Evolutionary conservation across 1,140 invertebrate species (phyloP).

Genomic region (Belonocnema kinseyi): DNA sequence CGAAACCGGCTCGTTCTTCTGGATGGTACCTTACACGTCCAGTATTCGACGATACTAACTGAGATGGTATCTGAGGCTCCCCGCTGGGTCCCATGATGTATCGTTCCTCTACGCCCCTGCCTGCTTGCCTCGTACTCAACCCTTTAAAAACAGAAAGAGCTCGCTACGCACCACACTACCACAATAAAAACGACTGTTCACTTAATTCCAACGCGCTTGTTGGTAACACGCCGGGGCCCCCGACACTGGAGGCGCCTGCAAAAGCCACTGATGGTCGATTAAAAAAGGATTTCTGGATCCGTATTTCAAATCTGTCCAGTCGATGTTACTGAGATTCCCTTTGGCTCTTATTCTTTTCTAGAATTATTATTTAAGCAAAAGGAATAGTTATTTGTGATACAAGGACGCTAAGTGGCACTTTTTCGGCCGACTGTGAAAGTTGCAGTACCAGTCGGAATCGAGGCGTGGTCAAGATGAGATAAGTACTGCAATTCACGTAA

Average conservation of each 20-base stretch:
- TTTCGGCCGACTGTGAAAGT: too few relatives aligned
- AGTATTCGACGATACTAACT: constrained; percentile 61
- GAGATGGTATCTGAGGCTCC: constrained; percentile 65
- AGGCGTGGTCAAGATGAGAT: too few relatives aligned
- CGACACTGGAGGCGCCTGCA: constrained; percentile 44
- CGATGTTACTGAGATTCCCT: neutral
- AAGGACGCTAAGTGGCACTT: too few relatives aligned
- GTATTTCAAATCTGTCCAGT: neutral
- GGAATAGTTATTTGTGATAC: too few relatives aligned
- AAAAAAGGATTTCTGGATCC: constrained; percentile 9
- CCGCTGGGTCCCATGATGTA: constrained; percentile 69
- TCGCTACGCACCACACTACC: constrained; percentile 43
- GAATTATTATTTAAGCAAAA: too few relatives aligned
- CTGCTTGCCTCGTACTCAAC: constrained; percentile 51
- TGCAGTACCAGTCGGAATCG: too few relatives aligned
- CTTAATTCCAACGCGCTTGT: constrained; percentile 55
- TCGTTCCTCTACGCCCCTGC: constrained; percentile 70
- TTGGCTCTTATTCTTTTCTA: too few relatives aligned
- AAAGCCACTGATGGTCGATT: constrained; percentile 42
- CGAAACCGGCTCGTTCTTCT: constrained; percentile 50
- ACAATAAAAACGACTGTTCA: constrained; percentile 58
- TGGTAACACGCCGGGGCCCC: constrained; percentile 53
- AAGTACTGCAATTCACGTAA: too few relatives aligned
- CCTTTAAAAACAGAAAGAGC: constrained; percentile 41
- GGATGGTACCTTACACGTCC: constrained; percentile 54